Conservation (phyloP, 2,113 vertebrate genomes). For the Ochotona curzoniae region DNA sequence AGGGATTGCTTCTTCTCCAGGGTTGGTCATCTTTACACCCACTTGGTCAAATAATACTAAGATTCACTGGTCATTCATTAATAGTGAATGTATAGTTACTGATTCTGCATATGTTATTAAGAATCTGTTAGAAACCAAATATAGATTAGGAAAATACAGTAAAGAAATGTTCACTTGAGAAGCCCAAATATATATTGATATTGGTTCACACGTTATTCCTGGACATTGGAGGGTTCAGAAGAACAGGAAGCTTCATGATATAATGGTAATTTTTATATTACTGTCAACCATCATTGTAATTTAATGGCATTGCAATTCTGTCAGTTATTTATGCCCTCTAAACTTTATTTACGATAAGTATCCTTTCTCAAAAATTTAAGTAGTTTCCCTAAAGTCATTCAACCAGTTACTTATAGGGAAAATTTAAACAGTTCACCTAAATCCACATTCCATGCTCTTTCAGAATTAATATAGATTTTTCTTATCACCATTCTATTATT, state of each 20-base stretch:
- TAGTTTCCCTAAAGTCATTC: background rate
- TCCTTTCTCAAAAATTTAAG: slow-evolving; percentile 35
- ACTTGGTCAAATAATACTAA: background rate
- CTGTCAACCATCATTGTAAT: background rate
- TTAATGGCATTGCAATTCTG: background rate
- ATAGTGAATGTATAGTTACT: slow-evolving; percentile 28
- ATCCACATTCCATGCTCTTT: slow-evolving; percentile 9
- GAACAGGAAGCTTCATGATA: background rate
- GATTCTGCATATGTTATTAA: slow-evolving; percentile 6
- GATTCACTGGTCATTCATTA: background rate
- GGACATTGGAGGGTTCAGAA: background rate
- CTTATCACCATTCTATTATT: slow-evolving; percentile 16
- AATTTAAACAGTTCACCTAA: slow-evolving; percentile 28
- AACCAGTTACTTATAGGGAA: background rate
- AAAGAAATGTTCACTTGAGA: background rate
- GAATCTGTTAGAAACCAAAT: background rate
- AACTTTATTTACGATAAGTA: background rate
- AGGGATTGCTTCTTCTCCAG: background rate
- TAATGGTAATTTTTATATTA: slow-evolving; percentile 1
- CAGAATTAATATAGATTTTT: slow-evolving; percentile 44
- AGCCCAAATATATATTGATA: background rate
- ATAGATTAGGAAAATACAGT: background rate
- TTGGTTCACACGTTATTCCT: background rate
- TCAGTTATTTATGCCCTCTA: slow-evolving; percentile 1
- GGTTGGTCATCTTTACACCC: background rate